Base-by-base conservation (phyloP, 2,797 vertebrate species). In the Dallia pectoralis region DNA sequence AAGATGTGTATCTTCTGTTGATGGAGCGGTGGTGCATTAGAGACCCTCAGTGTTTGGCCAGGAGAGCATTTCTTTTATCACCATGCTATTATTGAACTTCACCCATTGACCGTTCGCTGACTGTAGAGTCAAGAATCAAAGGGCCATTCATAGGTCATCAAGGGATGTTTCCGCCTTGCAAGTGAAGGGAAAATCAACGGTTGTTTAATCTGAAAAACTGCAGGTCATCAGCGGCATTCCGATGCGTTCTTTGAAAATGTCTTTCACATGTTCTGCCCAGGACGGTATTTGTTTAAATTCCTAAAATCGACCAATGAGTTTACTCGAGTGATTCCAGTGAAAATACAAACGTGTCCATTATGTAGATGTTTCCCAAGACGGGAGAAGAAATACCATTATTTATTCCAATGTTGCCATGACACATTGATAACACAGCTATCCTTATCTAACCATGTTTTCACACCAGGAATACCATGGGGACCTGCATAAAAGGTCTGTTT, bases 401-500 rank as follows among this genome's bases (percentile, higher is more conserved):
- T 44, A 44, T 12, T 12, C 11, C 11, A 44, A 44, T 44, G 40
- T 44, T 44, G 11, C 40, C 40, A 11, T 44, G 40, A 6, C 14
- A 44, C 40, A 44, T 3, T 44, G 48, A 16, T 27, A 63, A 64
- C 29, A 30, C 27, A 3, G 29, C 30, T 27, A 15, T 12, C 3
- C 62, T 30, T 33, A 74, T 74, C 47, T 71, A 64, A 82, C 69
- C 73, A 16, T 0, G 1, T n/a, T 67, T 68, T 73, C 73, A 51
- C 16, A n/a, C 47, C 70, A 69, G 63, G n/a, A 72, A 49, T 72
- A 33, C 40, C 15, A 69, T 33, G 76, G 77, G 74, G 77, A 80
- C 72, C 59, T 47, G 53, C 22, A 82, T 61, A 72, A 72, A 73
- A 78, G 72, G 72, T 36, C 75, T 81, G 80, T 85, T 86, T 84